Evolutionary conservation across 2,113 vertebrate genomes (phyloP).

Genomic region (Eulacestoma nigropectus): DNA sequence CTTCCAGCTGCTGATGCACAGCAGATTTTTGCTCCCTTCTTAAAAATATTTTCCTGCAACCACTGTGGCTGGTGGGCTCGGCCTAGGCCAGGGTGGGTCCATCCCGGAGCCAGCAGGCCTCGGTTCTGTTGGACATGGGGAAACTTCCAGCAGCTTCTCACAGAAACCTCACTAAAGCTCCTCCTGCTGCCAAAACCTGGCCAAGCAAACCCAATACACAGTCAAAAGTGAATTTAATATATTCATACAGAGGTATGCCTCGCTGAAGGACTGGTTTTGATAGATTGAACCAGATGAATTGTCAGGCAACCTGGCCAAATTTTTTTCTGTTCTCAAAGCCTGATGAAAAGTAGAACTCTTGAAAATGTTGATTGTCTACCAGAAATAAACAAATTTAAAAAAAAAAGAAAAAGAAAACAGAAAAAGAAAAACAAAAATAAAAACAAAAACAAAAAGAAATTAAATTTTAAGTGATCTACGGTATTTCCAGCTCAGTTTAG

Average conservation of each 20-base stretch:
- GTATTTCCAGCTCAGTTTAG: neutral
- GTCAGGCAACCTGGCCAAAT: neutral
- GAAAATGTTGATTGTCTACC: neutral
- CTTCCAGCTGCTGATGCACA: neutral
- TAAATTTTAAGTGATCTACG: neutral
- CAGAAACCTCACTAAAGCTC: neutral
- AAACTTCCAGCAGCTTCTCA: neutral
- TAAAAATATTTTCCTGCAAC: neutral
- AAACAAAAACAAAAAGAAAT: neutral
- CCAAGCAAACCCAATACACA: neutral
- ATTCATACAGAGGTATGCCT: neutral
- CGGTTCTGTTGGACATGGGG: neutral
- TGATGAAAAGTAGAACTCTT: neutral
- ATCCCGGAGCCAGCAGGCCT: neutral
- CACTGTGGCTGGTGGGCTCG: fast-evolving
- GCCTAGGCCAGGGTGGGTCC: too few species aligned
- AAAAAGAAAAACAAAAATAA: too few species aligned
- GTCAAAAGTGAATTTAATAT: neutral
- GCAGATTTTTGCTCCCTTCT: neutral
- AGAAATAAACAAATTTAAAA: neutral
- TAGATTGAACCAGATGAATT: neutral
- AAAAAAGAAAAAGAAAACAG: neutral
- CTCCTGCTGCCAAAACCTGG: neutral
- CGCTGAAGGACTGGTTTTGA: neutral
- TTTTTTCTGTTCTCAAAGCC: neutral